A percentile compares a stretch with the other conserved stretches of the same genome.
Conservation (phyloP, 2,888 invertebrate species). For the Trachelus iudaicus region DNA sequence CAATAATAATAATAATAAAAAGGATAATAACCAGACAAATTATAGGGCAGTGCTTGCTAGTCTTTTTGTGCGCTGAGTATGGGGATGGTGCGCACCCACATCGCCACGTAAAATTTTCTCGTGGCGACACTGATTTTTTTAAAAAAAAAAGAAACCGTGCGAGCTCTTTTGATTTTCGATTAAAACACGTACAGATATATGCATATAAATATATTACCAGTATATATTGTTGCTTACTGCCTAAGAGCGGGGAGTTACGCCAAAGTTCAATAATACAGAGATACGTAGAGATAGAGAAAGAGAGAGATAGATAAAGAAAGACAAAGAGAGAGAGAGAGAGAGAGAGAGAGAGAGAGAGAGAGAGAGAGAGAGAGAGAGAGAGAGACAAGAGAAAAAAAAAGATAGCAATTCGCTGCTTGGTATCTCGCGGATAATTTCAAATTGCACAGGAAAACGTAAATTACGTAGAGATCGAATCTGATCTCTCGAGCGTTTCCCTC, state of each 20-base stretch:
- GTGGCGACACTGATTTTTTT: constrained; percentile 22
- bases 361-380: too few relatives aligned
- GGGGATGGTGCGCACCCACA: constrained; percentile 62
- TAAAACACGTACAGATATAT: neutral
- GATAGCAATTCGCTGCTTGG: too few relatives aligned
- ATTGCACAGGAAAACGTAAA: too few relatives aligned
- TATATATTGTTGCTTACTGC: constrained; percentile 43
- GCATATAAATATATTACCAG: constrained; percentile 8
- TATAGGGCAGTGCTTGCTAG: constrained; percentile 15
- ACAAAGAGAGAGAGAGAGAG: too few relatives aligned
- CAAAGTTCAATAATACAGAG: constrained; percentile 27
- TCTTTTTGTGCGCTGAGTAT: constrained; percentile 28
- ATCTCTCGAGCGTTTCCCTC: too few relatives aligned
- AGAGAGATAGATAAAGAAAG: constrained; percentile 22
- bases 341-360: too few relatives aligned
- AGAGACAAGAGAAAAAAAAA: too few relatives aligned
- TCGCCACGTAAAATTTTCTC: constrained; percentile 33
- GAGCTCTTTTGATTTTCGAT: neutral
- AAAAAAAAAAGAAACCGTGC: neutral
- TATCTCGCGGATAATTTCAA: too few relatives aligned
- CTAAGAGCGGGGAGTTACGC: constrained; percentile 62
- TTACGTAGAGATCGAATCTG: too few relatives aligned
- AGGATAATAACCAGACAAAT: neutral
- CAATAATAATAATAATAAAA: neutral
- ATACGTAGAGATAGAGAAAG: constrained; percentile 19